phyloP scores from a whole-genome alignment of 2,797 vertebrate genomes.

The Brotula barbata region DNA sequence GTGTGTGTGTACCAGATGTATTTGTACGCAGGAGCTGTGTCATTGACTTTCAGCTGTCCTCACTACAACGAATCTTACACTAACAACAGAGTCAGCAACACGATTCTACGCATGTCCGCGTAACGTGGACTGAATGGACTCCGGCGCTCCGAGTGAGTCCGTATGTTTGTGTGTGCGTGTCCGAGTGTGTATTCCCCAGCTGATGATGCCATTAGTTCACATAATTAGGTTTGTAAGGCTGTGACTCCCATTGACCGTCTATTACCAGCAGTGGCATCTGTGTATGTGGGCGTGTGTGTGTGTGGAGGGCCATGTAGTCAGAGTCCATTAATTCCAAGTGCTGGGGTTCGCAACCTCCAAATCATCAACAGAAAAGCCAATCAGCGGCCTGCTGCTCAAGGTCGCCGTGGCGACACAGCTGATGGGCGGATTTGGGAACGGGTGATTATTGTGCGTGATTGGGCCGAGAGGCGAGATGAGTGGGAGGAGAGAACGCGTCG shows the following conservation, averaged over 20 bases:
- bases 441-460: conserved; percentile 32
- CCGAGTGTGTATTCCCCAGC: conserved; percentile 26
- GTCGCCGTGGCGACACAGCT: conserved; percentile 46
- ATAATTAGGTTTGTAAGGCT: conserved; percentile 70
- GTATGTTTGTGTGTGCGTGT: conserved; percentile 16
- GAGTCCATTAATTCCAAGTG: conserved; percentile 71
- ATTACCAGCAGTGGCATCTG: conserved; percentile 59
- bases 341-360: conserved; percentile 57
- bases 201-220: conserved; percentile 53
- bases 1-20: not conserved
- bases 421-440: conserved; percentile 47
- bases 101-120: too few species aligned
- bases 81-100: not conserved
- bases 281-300: conserved; percentile 24
- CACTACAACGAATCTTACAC: not conserved
- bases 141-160: conserved; percentile 7
- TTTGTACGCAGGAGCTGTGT: not conserved
- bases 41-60: not conserved
- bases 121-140: too few species aligned
- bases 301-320: conserved; percentile 48
- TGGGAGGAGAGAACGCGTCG: conserved; percentile 7
- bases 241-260: conserved; percentile 63
- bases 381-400: conserved; percentile 63
- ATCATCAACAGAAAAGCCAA: conserved; percentile 73
- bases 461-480: conserved; percentile 5